Evolutionary conservation across 2,113 vertebrate species (phyloP), one percentile per base, ranked within the genome.

Genomic region (Callopanchax toddi): DNA sequence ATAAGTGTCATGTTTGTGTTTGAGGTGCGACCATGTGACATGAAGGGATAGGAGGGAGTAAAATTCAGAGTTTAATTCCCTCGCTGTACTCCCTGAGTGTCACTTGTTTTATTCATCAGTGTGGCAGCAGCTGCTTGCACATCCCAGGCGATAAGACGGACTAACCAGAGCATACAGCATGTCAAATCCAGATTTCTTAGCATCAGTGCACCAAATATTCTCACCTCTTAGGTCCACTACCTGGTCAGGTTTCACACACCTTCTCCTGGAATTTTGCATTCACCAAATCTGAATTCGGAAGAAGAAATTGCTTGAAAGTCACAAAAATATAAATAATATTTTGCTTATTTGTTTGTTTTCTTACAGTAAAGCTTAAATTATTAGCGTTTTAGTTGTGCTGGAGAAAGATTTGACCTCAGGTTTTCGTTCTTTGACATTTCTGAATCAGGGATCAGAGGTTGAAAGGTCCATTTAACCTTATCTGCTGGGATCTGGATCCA

Each of bases 101-200:
- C 84, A 77, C 43, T 85, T 78, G 56, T 81, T 83, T 85, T 58
- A 56, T 62, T 68, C 56, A 73, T 86, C 49, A 3, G 60, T 43
- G 70, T 81, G 72, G 71, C 71, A 76, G 82, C 86, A 89, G 79
- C 76, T 89, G 81, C 59, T 87, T 16, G 3, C 36, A 48, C 67
- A 67, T 84, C 65, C 66, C 80, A 70, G 53, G 61, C 72, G 63
- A 34, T 40, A 45, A 76, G 67, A 74, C 18, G 22, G 71, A 79
- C 64, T 74, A 71, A 76, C 42, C 60, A 70, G 74, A 45, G 72
- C 65, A 62, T 64, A 52, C 66, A 70, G 25, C 40, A 66, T 60
- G 48, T 52, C 39, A 61, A 75, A 64, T 40, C 13, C 12, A 74
- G 42, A 57, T 57, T 53, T 57, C 51, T 68, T 42, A 45, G 43